A percentile compares a stretch with the other conserved stretches of the same genome.
Evolutionary conservation across 2,888 invertebrate genomes (phyloP).

Genomic region (Amblyteles armatorius): DNA sequence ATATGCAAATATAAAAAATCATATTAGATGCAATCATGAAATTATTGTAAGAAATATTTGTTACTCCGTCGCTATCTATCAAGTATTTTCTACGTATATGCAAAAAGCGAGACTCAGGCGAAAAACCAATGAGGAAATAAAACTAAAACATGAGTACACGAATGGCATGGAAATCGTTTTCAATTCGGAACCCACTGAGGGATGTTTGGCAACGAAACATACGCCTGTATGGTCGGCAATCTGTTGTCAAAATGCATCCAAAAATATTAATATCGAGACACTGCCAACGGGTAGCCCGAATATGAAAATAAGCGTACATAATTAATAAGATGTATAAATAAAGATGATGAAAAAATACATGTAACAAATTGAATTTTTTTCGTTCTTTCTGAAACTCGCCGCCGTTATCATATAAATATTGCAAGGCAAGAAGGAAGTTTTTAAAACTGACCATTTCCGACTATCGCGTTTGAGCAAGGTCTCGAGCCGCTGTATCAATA

Average conservation of each 20-base stretch:
- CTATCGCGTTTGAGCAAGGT: too few species aligned
- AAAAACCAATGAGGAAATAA: not conserved
- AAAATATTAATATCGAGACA: constrained; percentile 25
- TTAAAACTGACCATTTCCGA: too few species aligned
- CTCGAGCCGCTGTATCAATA: too few species aligned
- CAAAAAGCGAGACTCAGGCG: constrained; percentile 17
- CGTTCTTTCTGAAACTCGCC: too few species aligned
- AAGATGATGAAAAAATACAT: too few species aligned
- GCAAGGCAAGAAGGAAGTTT: too few species aligned
- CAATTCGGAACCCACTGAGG: constrained; percentile 3
- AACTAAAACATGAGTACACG: not conserved
- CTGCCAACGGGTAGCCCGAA: not conserved
- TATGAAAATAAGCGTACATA: too few species aligned
- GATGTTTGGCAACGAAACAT: not conserved
- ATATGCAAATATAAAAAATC: not conserved
- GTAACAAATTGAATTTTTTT: too few species aligned
- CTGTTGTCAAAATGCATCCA: constrained; percentile 5
- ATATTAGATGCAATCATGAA: not conserved
- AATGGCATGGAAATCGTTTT: constrained; percentile 2
- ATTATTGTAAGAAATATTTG: not conserved
- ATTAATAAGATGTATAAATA: too few species aligned
- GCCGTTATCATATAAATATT: too few species aligned
- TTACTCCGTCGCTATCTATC: not conserved
- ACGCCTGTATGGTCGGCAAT: constrained; percentile 16
- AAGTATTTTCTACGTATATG: not conserved